These are phyloP conservation scores for Helleia helle DNA, from an alignment of 2,888 invertebrate genomes.

Conservation along the genomic window DNA sequence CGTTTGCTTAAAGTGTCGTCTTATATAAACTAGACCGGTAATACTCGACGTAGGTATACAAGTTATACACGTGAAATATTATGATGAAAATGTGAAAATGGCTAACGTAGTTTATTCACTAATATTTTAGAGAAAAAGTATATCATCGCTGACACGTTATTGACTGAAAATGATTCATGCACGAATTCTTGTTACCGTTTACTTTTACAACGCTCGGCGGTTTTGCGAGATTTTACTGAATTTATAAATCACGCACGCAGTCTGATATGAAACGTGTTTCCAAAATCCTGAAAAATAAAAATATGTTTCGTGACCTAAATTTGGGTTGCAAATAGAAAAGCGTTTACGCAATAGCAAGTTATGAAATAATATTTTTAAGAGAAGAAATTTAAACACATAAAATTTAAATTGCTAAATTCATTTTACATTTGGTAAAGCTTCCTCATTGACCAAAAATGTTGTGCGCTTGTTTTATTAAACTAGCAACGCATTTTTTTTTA, in stretches of 20 bases:
- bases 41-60: too few relatives aligned
- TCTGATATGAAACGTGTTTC: slow-evolving; percentile 1
- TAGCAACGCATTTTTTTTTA: too few relatives aligned
- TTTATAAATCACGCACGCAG: neutral
- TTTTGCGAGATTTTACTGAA: slow-evolving; percentile 3
- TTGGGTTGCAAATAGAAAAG: neutral
- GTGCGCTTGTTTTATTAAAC: too few relatives aligned
- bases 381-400: too few relatives aligned
- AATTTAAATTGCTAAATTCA: too few relatives aligned
- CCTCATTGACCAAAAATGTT: too few relatives aligned
- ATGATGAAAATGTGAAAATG: too few relatives aligned
- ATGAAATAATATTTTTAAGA: neutral
- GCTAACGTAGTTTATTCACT: neutral
- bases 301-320: neutral
- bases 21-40: too few relatives aligned
- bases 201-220: neutral
- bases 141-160: neutral
- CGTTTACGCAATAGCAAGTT: neutral
- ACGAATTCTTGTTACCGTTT: neutral
- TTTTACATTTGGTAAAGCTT: too few relatives aligned
- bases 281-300: slow-evolving; percentile 1
- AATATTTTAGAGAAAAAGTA: too few relatives aligned
- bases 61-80: too few relatives aligned
- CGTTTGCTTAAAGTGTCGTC: too few relatives aligned
- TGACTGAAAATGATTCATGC: neutral